These are phyloP conservation scores for Oreochromis mossambicus DNA, from an alignment of 2,797 vertebrate species.

Conservation along the genomic window DNA sequence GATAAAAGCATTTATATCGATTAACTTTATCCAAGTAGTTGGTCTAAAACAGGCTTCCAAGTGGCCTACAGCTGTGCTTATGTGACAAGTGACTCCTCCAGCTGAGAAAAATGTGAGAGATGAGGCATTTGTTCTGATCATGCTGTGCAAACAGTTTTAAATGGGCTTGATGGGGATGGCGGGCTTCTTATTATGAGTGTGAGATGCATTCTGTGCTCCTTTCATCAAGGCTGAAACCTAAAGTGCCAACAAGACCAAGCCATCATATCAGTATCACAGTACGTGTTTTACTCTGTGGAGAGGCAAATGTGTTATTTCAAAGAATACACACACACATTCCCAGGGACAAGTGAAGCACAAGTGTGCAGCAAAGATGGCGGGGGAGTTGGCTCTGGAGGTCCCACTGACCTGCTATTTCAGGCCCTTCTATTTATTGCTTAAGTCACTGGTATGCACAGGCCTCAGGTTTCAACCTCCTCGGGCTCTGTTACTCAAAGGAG, in stretches of 20 bases:
- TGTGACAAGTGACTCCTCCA: not conserved
- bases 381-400: conserved; percentile 7
- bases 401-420: conserved; percentile 74
- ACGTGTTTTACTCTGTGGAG: not conserved
- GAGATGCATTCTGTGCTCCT: not conserved
- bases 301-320: not conserved
- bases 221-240: not conserved
- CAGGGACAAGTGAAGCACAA: not conserved
- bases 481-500: conserved; percentile 25
- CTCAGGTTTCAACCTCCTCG: conserved; percentile 67
- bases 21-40: not conserved
- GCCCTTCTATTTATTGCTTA: conserved; percentile 79
- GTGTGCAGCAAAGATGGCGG: conserved; percentile 9
- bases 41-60: not conserved
- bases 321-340: not conserved
- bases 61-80: not conserved
- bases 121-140: not conserved
- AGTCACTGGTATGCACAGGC: conserved; percentile 65
- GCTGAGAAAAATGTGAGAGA: not conserved
- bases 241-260: not conserved
- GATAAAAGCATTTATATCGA: not conserved
- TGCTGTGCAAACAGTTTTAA: not conserved
- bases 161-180: not conserved
- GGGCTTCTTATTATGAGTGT: not conserved
- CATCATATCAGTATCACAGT: not conserved